Percentiles rank a stretch among this genome's conserved stretches.
Evolutionary conservation across 2,797 vertebrate genomes (phyloP).

Genomic region (Phaenicophaeus curvirostris): DNA sequence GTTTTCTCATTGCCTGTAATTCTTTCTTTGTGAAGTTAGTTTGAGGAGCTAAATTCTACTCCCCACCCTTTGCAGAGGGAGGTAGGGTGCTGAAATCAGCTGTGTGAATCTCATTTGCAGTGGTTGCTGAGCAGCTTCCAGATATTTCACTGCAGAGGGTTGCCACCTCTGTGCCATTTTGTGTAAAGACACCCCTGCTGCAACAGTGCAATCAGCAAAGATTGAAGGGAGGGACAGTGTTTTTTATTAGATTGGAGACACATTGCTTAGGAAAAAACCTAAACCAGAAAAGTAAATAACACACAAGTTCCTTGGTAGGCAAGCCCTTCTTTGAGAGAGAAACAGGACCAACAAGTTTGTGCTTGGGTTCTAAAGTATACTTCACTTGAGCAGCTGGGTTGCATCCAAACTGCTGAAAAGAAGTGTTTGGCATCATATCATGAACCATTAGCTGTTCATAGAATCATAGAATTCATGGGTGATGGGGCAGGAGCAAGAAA

Average conservation of each 20-base stretch:
- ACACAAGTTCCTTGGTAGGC: not conserved
- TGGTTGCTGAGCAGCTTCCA: not conserved
- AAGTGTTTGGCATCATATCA: not conserved
- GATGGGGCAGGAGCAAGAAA: not conserved
- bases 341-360: not conserved
- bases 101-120: not conserved
- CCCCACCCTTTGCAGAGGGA: rapidly evolving
- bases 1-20: not conserved
- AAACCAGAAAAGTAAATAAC: not conserved
- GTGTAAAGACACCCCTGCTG: not conserved
- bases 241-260: not conserved
- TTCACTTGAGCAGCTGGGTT: not conserved
- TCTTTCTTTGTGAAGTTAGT: not conserved
- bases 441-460: not conserved
- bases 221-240: not conserved
- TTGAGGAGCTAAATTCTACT: not conserved
- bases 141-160: rapidly evolving
- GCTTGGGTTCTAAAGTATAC: not conserved
- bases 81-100: not conserved
- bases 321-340: not conserved
- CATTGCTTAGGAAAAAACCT: not conserved
- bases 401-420: not conserved
- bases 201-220: not conserved
- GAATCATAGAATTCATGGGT: no score
- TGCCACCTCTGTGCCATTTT: not conserved